Base-by-base conservation (phyloP, 2,113 vertebrate species). In the Dolichallabes microphthalmus region DNA sequence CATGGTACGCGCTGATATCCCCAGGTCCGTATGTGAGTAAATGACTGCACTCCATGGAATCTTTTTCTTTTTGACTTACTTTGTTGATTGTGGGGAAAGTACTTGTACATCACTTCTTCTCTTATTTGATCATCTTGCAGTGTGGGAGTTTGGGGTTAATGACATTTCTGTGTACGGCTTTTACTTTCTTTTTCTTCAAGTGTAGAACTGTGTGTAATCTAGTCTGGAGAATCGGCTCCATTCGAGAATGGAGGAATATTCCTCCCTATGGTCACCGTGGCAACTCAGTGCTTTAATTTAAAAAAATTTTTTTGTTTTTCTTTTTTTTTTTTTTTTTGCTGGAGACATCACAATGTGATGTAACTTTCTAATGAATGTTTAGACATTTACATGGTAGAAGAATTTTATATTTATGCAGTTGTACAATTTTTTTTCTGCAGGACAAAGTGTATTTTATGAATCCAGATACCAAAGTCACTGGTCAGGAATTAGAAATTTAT, bases 321-420 rank as follows among this genome's bases (percentile, higher is more conserved):
- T 94, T 93, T 93, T 77, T 27, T 82, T 92, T 91, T 91, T 86
- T 85, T 92, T 94, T 96, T 95, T 94, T 94, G 94, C 95, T 95
- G 96, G 94, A 97, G 93, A 96, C 97, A 96, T 98, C 97, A 95
- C 95, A 86, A 93, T 89, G 96, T 96, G 97, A 95, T 97, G 97
- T 95, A 96, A 97, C 96, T 97, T 97, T 96, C 96, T 97, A 92
- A 94, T 93, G 95, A 98, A 99, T 99, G 97, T 98, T 98, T 98
- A 96, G 95, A 96, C 97, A 98, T 98, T 97, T 98, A 97, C 97
- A 98, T 97, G 96, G 96, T 98, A 96, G 95, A 98, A 96, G 95
- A 98, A 97, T 98, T 99, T 98, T 99, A 98, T 99, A 99, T 99
- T 99, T 99, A 99, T 98, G 97, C 97, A 99, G 97, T 98, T 99